Base-by-base conservation (phyloP, 2,113 vertebrate genomes). In the Ancistrus triradiatus region DNA sequence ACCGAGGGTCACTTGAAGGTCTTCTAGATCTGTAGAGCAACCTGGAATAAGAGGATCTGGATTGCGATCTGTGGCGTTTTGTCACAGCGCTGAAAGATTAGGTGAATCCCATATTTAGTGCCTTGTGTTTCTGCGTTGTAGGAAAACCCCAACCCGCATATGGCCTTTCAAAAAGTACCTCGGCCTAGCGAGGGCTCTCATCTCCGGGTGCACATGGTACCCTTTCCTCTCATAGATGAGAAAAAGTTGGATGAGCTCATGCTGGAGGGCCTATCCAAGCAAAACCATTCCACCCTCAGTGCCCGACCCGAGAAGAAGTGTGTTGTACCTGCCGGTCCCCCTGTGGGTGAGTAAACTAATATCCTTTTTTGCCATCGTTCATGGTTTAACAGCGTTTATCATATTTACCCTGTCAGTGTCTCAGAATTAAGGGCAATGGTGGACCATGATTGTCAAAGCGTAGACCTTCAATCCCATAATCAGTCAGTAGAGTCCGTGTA, bases 81-180 rank as follows among this genome's bases (percentile, higher is more conserved):
- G 35, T n/a, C 47, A 62, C 28, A 19, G 27, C 14, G 9, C 3
- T 33, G 9, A 19, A 35, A 0, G 15, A 3, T 15, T 18, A 35
- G 15, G 7, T 46, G 37, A 49, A 49, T 14, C 24, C 24, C 8
- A n/a, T 9, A 9, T 13, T 62, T 9, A 48, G 17, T 37, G 2
- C 1, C 51, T n/a, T 58, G 18, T 48, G 9, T 31, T 11, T 33
- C 35, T 57, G 21, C 7, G 49, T 56, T 19, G 1, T 73, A 99
- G 96, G 96, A 99, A 77, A 99, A 95, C 63, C 95, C 96, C 62
- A 98, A 97, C 70, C 95, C 96, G 47, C 95, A 99, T 82, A 95
- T 97, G 87, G 92, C 94, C 4, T 98, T 98, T 82, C 96, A 98
- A 87, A 99, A 98, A 80, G 92, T 99, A 74, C 95, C 94, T 1